A percentile compares a stretch with the other conserved stretches of the same genome.
Conservation (phyloP, 2,113 vertebrate species). For the Zosterops hypoxanthus region DNA sequence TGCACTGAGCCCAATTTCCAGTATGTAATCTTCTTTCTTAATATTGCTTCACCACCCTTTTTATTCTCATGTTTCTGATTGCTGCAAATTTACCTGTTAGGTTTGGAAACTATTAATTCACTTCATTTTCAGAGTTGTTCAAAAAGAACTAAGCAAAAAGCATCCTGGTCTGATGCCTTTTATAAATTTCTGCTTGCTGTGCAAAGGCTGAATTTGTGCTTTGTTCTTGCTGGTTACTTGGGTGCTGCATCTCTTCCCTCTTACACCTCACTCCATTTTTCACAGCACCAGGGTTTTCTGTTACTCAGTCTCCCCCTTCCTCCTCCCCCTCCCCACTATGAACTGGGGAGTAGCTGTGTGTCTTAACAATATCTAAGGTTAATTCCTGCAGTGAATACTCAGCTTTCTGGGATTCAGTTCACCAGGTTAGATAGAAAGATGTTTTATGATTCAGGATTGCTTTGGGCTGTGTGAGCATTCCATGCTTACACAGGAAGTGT, state of each 20-base stretch:
- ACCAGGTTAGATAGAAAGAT: background rate
- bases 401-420: background rate
- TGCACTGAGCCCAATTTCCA: constrained; percentile 62
- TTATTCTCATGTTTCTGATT: constrained; percentile 52
- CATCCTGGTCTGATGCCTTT: background rate
- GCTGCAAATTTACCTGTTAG: constrained; percentile 44
- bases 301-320: background rate
- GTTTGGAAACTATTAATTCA: constrained; percentile 46
- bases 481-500: background rate
- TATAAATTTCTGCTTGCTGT: background rate
- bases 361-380: background rate
- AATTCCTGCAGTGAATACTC: background rate
- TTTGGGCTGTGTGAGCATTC: background rate
- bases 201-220: background rate
- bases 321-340: background rate
- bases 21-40: constrained; percentile 59
- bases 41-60: constrained; percentile 51
- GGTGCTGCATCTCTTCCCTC: background rate
- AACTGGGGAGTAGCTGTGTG: background rate
- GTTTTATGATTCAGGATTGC: background rate
- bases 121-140: background rate
- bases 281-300: background rate
- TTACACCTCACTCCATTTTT: background rate
- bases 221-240: background rate
- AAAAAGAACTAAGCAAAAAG: background rate